Conservation (phyloP, 2,888 invertebrate species). For the Diplolepis rosae region DNA sequence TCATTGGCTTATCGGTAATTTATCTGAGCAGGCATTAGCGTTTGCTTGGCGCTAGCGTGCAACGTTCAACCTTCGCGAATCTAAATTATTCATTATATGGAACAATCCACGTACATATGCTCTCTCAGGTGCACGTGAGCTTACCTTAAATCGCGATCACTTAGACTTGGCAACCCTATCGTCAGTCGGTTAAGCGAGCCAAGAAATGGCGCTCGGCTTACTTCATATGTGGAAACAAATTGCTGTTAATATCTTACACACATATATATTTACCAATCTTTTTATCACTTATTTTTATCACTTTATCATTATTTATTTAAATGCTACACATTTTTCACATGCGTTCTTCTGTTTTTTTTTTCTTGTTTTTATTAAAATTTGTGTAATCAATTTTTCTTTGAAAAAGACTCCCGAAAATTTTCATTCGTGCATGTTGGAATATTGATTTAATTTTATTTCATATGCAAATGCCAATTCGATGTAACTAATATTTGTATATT, state of each 20-base stretch:
- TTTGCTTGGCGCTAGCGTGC: conserved; percentile 72
- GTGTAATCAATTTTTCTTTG: too few species aligned
- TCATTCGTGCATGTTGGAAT: too few species aligned
- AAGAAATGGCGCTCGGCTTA: conserved; percentile 32
- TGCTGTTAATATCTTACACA: conserved; percentile 38
- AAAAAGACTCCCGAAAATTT: too few species aligned
- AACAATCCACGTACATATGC: conserved; percentile 55
- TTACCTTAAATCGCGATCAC: conserved; percentile 16
- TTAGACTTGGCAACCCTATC: conserved; percentile 9
- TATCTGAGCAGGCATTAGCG: conserved; percentile 74
- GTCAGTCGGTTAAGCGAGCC: conserved; percentile 43
- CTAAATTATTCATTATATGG: conserved; percentile 72
- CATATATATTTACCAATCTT: neutral
- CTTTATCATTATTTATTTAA: neutral
- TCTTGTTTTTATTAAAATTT: too few species aligned
- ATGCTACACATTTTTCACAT: too few species aligned
- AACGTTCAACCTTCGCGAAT: conserved; percentile 62
- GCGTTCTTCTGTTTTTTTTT: too few species aligned
- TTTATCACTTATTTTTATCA: neutral
- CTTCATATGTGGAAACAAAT: conserved; percentile 43
- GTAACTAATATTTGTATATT: too few species aligned
- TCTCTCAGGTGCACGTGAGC: conserved; percentile 37
- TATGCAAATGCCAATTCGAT: too few species aligned
- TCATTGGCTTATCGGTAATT: conserved; percentile 71
- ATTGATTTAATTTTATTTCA: too few species aligned